phyloP scores from a whole-genome alignment of 2,888 invertebrate species.

The Leptopilina myrica region DNA sequence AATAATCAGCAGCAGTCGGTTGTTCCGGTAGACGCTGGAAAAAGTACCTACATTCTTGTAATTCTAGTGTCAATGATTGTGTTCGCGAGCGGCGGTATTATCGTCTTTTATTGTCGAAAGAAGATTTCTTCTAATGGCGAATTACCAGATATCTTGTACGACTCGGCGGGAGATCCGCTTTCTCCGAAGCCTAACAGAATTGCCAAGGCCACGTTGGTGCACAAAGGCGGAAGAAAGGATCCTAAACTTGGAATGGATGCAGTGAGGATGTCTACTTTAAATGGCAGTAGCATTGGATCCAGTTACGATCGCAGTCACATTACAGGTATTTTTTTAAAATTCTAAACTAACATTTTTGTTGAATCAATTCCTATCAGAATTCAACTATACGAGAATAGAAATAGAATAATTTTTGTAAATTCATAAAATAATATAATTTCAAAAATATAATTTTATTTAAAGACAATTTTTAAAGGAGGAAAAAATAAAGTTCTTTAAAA shows the following conservation, averaged over 20 bases:
- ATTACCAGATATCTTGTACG: conserved; percentile 79
- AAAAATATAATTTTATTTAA: too few species aligned
- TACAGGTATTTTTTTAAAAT: conserved; percentile 82
- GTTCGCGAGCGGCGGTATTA: conserved; percentile 78
- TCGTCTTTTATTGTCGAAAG: conserved; percentile 79
- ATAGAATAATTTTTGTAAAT: too few species aligned
- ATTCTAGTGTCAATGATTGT: conserved; percentile 77
- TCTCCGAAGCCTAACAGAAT: conserved; percentile 78
- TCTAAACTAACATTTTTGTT: too few species aligned
- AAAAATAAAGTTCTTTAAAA: too few species aligned
- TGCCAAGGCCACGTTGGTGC: conserved; percentile 72
- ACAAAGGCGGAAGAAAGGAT: conserved; percentile 74
- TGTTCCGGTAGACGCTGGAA: conserved; percentile 73
- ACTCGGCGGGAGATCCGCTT: conserved; percentile 83
- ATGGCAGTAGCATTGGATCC: conserved; percentile 81
- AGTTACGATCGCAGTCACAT: conserved; percentile 85
- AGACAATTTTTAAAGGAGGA: too few species aligned
- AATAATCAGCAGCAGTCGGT: conserved; percentile 74
- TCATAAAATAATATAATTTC: too few species aligned
- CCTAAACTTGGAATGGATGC: conserved; percentile 76
- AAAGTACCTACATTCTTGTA: conserved; percentile 78
- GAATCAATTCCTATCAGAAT: too few species aligned
- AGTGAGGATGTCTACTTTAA: conserved; percentile 83
- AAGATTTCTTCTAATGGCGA: conserved; percentile 77
- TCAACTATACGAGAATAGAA: too few species aligned